These are phyloP conservation scores for Melanotaenia pygmaea DNA, from an alignment of 2,797 vertebrate genomes.

Conservation along the genomic window DNA sequence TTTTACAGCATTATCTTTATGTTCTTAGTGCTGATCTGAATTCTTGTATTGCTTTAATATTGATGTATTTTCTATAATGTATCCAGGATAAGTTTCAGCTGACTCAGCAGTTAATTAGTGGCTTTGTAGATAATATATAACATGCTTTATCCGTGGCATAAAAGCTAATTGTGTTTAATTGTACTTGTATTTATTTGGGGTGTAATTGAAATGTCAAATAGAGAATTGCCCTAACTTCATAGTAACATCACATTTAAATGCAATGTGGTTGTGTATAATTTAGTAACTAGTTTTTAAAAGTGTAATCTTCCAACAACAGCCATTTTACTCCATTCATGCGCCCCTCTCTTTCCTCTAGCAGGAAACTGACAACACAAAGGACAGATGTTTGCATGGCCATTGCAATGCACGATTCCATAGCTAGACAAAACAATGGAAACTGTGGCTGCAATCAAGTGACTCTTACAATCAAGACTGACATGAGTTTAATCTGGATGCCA, in stretches of 20 bases:
- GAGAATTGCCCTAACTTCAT: neutral
- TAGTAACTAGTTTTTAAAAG: neutral
- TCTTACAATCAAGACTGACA: conserved; percentile 29
- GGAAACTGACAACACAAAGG: conserved; percentile 9
- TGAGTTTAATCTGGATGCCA: conserved; percentile 30
- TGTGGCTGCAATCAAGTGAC: conserved; percentile 14
- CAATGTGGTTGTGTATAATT: neutral
- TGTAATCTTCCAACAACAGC: conserved; percentile 4
- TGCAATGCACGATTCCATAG: neutral
- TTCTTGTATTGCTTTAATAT: conserved; percentile 3
- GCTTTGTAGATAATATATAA: conserved; percentile 15
- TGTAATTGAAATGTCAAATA: conserved; percentile 6
- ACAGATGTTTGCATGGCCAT: conserved; percentile 14
- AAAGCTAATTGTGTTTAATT: conserved; percentile 14
- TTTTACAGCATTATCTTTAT: conserved; percentile 33
- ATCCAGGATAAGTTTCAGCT: conserved; percentile 14
- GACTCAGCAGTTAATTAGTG: conserved; percentile 10
- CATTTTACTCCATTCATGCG: conserved; percentile 5
- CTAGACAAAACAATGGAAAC: conserved; percentile 18
- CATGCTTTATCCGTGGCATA: neutral
- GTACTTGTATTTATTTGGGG: conserved; percentile 5
- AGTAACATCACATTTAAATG: neutral
- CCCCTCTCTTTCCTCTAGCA: neutral
- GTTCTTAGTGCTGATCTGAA: conserved; percentile 17
- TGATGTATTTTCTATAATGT: conserved; percentile 16